phyloP scores from a whole-genome alignment of 2,888 invertebrate species.

The Aleiodes alternator region DNA sequence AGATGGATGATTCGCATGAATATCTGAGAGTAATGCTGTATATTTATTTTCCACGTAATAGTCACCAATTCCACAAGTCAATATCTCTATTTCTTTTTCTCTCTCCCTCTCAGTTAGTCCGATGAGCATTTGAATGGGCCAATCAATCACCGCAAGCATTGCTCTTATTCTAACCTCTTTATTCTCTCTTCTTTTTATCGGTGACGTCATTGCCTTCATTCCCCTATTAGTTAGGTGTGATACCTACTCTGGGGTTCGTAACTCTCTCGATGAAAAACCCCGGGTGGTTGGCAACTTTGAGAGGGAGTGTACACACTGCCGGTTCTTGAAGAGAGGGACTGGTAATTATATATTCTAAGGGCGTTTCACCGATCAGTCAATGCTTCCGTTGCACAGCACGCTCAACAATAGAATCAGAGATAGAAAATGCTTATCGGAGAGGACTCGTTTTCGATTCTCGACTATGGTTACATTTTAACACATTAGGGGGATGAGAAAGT shows the following conservation, averaged over 20 bases:
- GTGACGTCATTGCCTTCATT: constrained; percentile 71
- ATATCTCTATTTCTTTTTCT: constrained; percentile 38
- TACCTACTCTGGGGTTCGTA: constrained; percentile 55
- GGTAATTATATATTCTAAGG: constrained; percentile 75
- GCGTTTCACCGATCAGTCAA: constrained; percentile 75
- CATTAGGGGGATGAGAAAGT: constrained; percentile 38
- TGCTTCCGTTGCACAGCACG: constrained; percentile 73
- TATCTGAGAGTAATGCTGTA: constrained; percentile 16
- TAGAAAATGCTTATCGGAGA: constrained; percentile 73
- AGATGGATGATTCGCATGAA: constrained; percentile 40
- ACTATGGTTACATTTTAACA: constrained; percentile 45
- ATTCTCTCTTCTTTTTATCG: constrained; percentile 40
- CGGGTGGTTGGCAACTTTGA: constrained; percentile 41
- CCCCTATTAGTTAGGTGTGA: constrained; percentile 71
- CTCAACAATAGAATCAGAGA: constrained; percentile 71
- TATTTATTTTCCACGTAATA: constrained; percentile 52
- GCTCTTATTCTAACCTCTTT: constrained; percentile 58
- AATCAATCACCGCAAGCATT: constrained; percentile 70
- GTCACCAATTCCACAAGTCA: constrained; percentile 58
- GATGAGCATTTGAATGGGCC: constrained; percentile 74
- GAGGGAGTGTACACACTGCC: constrained; percentile 44
- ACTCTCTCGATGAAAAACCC: constrained; percentile 53
- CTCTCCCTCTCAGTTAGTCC: constrained; percentile 61
- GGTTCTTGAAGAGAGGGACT: constrained; percentile 48
- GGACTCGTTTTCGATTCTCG: constrained; percentile 70